These are phyloP conservation scores for Habroteleia sp. DNA, from an alignment of 2,888 invertebrate genomes.

Conservation along the genomic window DNA sequence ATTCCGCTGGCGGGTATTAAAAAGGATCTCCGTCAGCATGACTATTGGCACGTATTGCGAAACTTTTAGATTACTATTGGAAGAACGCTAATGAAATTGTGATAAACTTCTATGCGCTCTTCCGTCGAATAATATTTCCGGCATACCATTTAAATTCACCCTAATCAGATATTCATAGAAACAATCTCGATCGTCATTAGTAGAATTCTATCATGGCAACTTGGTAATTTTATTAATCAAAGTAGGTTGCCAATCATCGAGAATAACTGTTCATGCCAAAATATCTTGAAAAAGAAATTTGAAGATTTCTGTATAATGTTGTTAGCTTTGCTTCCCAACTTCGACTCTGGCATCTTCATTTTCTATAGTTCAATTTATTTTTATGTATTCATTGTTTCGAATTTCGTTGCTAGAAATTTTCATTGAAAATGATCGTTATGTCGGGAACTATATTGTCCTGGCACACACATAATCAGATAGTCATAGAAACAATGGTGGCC, in stretches of 20 bases:
- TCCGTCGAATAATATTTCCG: constrained; percentile 33
- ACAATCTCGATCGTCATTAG: constrained; percentile 25
- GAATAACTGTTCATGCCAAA: too few relatives aligned
- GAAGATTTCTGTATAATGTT: too few relatives aligned
- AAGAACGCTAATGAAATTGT: constrained; percentile 43
- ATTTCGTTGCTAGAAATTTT: too few relatives aligned
- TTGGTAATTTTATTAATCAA: constrained; percentile 32
- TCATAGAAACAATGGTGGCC: constrained; percentile 22
- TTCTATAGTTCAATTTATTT: too few relatives aligned
- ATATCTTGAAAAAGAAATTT: too few relatives aligned
- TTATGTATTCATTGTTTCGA: too few relatives aligned
- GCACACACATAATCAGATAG: constrained; percentile 27
- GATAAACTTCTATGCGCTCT: constrained; percentile 35
- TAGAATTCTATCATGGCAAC: constrained; percentile 17
- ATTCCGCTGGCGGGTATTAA: constrained; percentile 26
- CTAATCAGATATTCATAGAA: constrained; percentile 45
- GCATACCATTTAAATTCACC: constrained; percentile 25
- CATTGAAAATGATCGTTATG: too few relatives aligned
- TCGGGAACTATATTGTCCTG: too few relatives aligned
- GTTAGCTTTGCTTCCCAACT: too few relatives aligned
- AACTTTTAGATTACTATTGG: constrained; percentile 29
- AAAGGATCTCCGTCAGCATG: constrained; percentile 26
- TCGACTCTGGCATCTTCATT: too few relatives aligned
- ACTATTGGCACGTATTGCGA: constrained; percentile 25
- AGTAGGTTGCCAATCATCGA: neutral